Percentiles rank a stretch among this genome's conserved stretches.
Evolutionary conservation across 2,113 vertebrate species (phyloP).

Genomic region (Setophaga petechia): DNA sequence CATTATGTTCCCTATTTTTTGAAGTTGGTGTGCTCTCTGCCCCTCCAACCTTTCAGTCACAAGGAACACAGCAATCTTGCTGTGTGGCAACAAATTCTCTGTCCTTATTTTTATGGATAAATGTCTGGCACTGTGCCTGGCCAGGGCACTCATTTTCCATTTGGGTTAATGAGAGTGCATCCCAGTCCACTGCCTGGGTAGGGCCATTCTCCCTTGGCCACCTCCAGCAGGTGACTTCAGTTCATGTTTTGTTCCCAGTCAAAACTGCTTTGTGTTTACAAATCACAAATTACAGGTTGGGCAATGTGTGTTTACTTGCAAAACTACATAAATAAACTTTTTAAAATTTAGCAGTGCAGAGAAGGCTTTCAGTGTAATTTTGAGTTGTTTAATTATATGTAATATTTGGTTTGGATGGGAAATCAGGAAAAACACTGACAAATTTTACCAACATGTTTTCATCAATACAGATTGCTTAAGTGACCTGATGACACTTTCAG

Average conservation of each 20-base stretch:
- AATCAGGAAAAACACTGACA: not conserved
- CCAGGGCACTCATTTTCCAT: not conserved
- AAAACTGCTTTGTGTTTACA: not conserved
- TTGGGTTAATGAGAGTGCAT: conserved; percentile 22
- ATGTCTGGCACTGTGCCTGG: not conserved
- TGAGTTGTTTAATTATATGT: not conserved
- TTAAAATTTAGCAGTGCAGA: not conserved
- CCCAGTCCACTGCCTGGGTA: not conserved
- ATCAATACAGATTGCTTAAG: not conserved
- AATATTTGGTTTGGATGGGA: not conserved
- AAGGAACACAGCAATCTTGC: not conserved
- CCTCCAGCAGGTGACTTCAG: conserved; percentile 7
- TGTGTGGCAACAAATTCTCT: not conserved
- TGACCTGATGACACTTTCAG: not conserved
- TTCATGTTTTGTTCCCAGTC: not conserved
- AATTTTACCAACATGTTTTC: not conserved
- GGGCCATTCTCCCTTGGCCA: not conserved
- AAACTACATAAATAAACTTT: not conserved
- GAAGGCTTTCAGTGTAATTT: not conserved
- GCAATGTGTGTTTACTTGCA: not conserved
- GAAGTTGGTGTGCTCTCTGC: not conserved
- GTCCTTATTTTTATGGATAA: not conserved
- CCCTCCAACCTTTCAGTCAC: not conserved
- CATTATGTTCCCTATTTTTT: not conserved
- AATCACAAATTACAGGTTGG: not conserved